These are phyloP conservation scores for Cacoxenus indagator DNA, from an alignment of 2,888 invertebrate genomes.

Conservation along the genomic window DNA sequence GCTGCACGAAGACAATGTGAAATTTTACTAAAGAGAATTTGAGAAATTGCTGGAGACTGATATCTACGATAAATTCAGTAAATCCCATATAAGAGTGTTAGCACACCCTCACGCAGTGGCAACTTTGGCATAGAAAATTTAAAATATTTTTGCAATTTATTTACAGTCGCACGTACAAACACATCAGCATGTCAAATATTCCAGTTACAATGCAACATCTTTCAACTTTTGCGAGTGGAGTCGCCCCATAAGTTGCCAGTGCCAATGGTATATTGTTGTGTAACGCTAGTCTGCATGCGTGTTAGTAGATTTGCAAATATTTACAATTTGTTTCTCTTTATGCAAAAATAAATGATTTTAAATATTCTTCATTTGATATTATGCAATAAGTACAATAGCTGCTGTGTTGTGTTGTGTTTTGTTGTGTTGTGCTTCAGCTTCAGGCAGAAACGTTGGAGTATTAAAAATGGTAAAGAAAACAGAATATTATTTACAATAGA, in stretches of 20 bases:
- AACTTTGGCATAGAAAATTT: conserved; percentile 46
- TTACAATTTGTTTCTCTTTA: conserved; percentile 15
- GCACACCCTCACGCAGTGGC: neutral
- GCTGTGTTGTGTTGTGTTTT: neutral
- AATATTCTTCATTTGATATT: neutral
- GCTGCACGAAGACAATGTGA: neutral
- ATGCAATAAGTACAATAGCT: neutral
- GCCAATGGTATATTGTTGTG: neutral
- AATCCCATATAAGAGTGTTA: neutral
- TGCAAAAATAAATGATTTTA: conserved; percentile 17
- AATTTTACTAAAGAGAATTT: neutral
- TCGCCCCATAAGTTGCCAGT: neutral
- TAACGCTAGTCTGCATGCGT: neutral
- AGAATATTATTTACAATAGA: neutral
- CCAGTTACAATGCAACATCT: neutral
- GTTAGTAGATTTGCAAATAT: conserved; percentile 11
- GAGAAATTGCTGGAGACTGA: conserved; percentile 7
- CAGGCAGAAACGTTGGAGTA: too few relatives aligned
- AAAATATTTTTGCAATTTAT: conserved; percentile 61
- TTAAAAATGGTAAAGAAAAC: too few relatives aligned
- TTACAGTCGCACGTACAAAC: conserved; percentile 31
- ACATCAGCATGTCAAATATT: conserved; percentile 10
- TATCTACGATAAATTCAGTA: conserved; percentile 6
- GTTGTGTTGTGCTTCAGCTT: neutral
- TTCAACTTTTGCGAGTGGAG: neutral